Base-by-base conservation (phyloP, 2,113 vertebrate species). In the Psettodes erumei region DNA sequence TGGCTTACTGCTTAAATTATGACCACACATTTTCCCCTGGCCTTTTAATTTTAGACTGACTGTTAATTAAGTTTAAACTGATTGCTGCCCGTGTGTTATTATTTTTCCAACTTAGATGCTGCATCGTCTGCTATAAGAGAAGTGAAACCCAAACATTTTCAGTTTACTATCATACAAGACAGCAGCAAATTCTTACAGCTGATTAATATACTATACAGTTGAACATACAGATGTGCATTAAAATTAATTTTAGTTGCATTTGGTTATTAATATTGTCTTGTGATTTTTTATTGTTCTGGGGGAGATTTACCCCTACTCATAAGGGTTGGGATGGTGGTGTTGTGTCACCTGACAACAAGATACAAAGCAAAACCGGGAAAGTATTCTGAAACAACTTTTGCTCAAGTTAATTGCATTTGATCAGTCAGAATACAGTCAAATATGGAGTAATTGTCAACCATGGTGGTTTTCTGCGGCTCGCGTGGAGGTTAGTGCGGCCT, bases 371-470 rank as follows among this genome's bases (percentile, higher is more conserved):
- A 55, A 32, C 28, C 32, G 25, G 59, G 51, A 60, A 73, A 73
- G 30, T 25, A 45, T 63, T 66, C 18, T 42, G 18, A 75, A 76
- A n/a, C n/a, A n/a, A 83, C 69, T 80, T 75, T 51, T 59, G 42
- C 59, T 86, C 18, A 32, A 75, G 85, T 84, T 85, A 85, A 89
- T 81, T 83, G 73, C 59, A 81, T 69, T 74, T 81, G 79, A 90
- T 91, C 74, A 56, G 71, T 72, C 45, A 67, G 82, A 75, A 45
- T 79, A 79, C 67, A 78, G 63, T 66, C 45, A 50, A 48, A 56
- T 77, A 56, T 79, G 80, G 79, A 82, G 83, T 69, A 72, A 88
- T 79, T 73, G 77, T 88, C 75, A 78, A 75, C 16, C 66, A 61
- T 19, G 1, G 67, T 38, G 72, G 45, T 79, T 71, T 82, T 79